Percentiles rank a stretch among this genome's conserved stretches.
Conservation (phyloP, 2,113 vertebrate species). For the Scomber japonicus region DNA sequence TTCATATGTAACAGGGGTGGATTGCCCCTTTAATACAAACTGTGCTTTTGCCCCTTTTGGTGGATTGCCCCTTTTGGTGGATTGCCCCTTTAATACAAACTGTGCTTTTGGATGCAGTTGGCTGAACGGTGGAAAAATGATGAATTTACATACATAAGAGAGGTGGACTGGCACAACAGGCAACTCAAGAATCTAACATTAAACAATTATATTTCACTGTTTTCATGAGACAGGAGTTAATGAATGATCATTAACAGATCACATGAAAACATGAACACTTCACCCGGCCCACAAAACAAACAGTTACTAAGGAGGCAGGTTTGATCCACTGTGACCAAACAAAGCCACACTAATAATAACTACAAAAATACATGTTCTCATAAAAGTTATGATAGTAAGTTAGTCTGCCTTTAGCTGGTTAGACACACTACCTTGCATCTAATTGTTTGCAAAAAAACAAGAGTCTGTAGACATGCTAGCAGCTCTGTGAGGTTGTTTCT, state of each 20-base stretch:
- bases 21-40: too few species aligned
- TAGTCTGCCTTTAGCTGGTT: neutral
- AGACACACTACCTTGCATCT: neutral
- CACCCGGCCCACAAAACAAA: constrained; percentile 52
- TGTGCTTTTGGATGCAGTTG: too few species aligned
- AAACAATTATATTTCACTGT: neutral
- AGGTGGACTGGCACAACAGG: too few species aligned
- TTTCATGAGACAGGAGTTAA: constrained; percentile 4
- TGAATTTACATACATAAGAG: too few species aligned
- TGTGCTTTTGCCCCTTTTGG: too few species aligned
- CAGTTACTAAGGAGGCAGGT: constrained; percentile 15
- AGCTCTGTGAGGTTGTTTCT: neutral
- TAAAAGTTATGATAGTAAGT: neutral
- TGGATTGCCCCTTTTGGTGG: too few species aligned
- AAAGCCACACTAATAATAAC: neutral
- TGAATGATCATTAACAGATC: constrained; percentile 16
- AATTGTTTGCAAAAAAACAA: neutral
- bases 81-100: too few species aligned
- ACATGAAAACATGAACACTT: constrained; percentile 16
- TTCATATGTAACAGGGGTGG: too few species aligned
- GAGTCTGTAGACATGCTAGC: too few species aligned
- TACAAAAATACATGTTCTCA: neutral
- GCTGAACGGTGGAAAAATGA: too few species aligned
- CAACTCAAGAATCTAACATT: neutral
- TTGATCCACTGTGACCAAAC: neutral